phyloP scores from a whole-genome alignment of 2,888 invertebrate genomes.

The Agrotis segetum region DNA sequence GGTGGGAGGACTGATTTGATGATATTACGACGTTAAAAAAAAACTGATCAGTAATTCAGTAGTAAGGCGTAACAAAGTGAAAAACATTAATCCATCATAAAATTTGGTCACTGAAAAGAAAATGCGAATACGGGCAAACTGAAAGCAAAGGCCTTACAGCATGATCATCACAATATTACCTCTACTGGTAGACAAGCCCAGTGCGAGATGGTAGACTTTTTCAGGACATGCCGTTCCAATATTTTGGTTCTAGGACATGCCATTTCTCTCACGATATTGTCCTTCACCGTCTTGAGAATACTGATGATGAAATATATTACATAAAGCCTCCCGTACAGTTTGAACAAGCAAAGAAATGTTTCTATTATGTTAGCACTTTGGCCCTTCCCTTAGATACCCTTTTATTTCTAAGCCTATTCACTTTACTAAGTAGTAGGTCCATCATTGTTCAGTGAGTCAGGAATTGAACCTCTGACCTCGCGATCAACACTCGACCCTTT shows the following conservation, averaged over 20 bases:
- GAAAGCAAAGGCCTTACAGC: no score
- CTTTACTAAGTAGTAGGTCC: slow-evolving; percentile 15
- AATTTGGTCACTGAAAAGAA: not conserved
- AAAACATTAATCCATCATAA: no score
- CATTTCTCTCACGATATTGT: not conserved
- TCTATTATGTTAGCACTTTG: not conserved
- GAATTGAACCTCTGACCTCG: slow-evolving; percentile 48
- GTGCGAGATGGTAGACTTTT: no score
- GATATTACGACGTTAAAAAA: no score
- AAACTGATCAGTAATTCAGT: no score
- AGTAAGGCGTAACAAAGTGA: no score
- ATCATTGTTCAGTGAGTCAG: slow-evolving; percentile 37
- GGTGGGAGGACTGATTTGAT: no score
- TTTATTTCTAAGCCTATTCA: slow-evolving; percentile 5
- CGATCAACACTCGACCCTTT: slow-evolving; percentile 28
- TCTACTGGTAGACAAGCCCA: no score
- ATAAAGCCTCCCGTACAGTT: not conserved
- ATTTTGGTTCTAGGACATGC: not conserved
- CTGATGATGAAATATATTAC: not conserved
- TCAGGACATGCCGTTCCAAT: not conserved
- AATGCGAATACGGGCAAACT: not conserved
- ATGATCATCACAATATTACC: no score
- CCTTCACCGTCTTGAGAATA: not conserved
- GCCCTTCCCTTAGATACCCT: not conserved
- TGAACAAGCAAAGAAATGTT: not conserved